Percentiles rank a stretch among this genome's conserved stretches.
Conservation (phyloP, 2,888 invertebrate genomes). For the Brachyptera risi region DNA sequence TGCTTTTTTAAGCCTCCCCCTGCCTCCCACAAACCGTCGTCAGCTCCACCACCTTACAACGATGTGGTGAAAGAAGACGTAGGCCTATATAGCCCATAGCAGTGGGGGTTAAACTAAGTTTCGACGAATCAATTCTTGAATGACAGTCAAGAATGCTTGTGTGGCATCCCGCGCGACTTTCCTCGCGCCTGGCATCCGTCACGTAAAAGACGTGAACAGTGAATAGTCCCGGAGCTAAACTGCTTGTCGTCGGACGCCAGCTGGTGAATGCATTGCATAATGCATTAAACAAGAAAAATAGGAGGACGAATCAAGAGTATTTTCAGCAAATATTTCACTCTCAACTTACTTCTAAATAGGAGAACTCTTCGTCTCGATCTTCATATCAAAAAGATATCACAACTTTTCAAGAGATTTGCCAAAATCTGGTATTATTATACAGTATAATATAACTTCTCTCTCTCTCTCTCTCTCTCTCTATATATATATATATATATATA, state of each 20-base stretch:
- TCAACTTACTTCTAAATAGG: no score
- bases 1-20: background rate
- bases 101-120: slow-evolving; percentile 17
- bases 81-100: no score
- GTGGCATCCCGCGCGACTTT: no score
- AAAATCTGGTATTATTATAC: no score
- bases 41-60: background rate
- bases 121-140: slow-evolving; percentile 21
- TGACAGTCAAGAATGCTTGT: slow-evolving; percentile 8
- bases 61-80: background rate
- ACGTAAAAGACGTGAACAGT: background rate
- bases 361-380: no score
- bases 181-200: background rate
- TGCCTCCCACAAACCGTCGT: background rate
- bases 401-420: no score
- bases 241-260: background rate
- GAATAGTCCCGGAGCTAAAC: background rate
- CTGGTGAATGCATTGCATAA: slow-evolving; percentile 7
- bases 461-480: no score
- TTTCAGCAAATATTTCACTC: background rate
- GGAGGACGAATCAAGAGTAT: background rate
- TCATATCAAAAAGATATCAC: no score
- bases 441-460: no score
- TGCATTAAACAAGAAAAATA: background rate
- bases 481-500: no score